Evolutionary conservation across 1,140 invertebrate species (phyloP).

Genomic region (Drosophila busckii): DNA sequence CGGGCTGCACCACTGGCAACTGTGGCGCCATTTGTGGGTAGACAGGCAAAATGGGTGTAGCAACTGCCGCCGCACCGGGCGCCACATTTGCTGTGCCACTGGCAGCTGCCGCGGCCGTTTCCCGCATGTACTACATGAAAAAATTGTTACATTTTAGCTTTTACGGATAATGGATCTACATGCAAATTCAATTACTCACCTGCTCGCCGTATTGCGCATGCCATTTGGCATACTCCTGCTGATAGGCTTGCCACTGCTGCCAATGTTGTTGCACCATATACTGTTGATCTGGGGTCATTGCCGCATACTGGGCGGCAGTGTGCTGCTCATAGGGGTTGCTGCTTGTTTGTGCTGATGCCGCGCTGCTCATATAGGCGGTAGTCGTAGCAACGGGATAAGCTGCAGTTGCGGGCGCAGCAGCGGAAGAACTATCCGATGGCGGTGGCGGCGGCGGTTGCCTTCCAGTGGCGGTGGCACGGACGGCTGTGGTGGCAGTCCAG

Average conservation of each 20-base stretch:
- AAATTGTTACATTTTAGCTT: too few relatives aligned
- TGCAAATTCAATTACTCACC: slow-evolving; percentile 76
- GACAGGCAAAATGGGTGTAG: slow-evolving; percentile 1
- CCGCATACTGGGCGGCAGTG: slow-evolving; percentile 85
- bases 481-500: slow-evolving; percentile 50
- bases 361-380: not conserved
- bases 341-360: slow-evolving; percentile 9
- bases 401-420: not conserved
- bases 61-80: slow-evolving; percentile 20
- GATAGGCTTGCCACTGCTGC: slow-evolving; percentile 91
- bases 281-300: slow-evolving; percentile 78
- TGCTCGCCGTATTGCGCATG: slow-evolving; percentile 89
- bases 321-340: slow-evolving; percentile 80
- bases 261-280: slow-evolving; percentile 85
- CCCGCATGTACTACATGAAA: slow-evolving; percentile 66
- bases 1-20: slow-evolving; percentile 2
- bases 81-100: slow-evolving; percentile 10
- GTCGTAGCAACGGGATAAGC: not conserved
- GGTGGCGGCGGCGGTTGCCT: slow-evolving; percentile 58
- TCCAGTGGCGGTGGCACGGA: slow-evolving; percentile 56
- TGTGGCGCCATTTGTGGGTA: slow-evolving; percentile 33
- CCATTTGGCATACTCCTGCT: slow-evolving; percentile 91
- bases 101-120: slow-evolving; percentile 64
- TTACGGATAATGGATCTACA: not conserved
- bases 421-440: slow-evolving; percentile 23